Evolutionary conservation across 2,888 invertebrate species (phyloP).

Genomic region (Temnothorax unifasciatus): DNA sequence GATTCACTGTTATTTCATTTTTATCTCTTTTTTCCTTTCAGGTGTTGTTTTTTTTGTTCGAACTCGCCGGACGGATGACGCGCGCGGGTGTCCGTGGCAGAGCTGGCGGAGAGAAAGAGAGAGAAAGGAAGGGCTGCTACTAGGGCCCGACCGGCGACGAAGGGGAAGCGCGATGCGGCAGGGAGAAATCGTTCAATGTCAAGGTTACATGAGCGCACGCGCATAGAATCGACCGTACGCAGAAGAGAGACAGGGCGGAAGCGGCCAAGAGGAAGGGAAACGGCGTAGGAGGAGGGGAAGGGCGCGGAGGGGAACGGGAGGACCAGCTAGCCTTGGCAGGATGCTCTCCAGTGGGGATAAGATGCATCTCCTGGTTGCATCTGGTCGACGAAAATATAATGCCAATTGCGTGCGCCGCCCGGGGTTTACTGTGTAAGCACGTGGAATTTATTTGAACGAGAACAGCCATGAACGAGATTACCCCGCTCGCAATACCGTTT

Average conservation of each 20-base stretch:
- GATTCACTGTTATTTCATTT: slow-evolving; percentile 54
- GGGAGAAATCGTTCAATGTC: slow-evolving; percentile 80
- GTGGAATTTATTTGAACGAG: slow-evolving; percentile 43
- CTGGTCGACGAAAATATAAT: slow-evolving; percentile 54
- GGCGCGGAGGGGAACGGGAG: not conserved
- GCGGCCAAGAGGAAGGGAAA: not conserved
- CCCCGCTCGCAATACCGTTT: slow-evolving; percentile 30
- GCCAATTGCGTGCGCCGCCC: slow-evolving; percentile 49
- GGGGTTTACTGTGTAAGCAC: slow-evolving; percentile 25
- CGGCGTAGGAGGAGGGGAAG: not conserved
- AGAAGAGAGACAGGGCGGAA: slow-evolving; percentile 50
- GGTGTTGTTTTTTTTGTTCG: slow-evolving; percentile 30
- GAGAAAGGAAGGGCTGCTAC: slow-evolving; percentile 27
- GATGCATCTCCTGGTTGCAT: slow-evolving; percentile 55
- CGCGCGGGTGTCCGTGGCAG: slow-evolving; percentile 46
- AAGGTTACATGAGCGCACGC: slow-evolving; percentile 81
- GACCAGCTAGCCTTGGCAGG: slow-evolving; percentile 56
- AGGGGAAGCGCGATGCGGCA: slow-evolving; percentile 55
- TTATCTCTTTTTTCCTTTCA: not conserved
- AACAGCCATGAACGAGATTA: slow-evolving; percentile 35
- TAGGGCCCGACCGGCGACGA: slow-evolving; percentile 34
- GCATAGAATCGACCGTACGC: slow-evolving; percentile 66
- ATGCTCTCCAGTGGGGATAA: slow-evolving; percentile 47
- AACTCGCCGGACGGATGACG: slow-evolving; percentile 50
- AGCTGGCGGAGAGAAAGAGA: slow-evolving; percentile 25